Evolutionary conservation across 2,888 invertebrate species (phyloP).

Genomic region (Lycocerus yunnanus): DNA sequence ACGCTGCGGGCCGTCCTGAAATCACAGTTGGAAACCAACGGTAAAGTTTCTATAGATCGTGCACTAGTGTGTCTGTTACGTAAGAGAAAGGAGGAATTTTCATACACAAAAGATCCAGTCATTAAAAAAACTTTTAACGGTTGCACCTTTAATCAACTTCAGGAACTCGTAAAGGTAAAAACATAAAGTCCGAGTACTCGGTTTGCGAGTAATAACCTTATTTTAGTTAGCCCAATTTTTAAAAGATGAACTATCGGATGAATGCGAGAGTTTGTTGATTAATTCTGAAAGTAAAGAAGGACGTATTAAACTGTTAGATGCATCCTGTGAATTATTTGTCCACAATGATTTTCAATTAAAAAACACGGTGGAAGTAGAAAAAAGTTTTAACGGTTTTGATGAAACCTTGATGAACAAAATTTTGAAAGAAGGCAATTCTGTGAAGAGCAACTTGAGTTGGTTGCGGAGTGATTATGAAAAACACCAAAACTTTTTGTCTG

Average conservation of each 20-base stretch:
- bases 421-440: not conserved
- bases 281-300: not conserved
- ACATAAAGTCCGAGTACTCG: not conserved
- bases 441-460: slow-evolving; percentile 13
- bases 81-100: slow-evolving; percentile 35
- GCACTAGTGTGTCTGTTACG: slow-evolving; percentile 35
- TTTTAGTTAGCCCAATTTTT: slow-evolving; percentile 29
- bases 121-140: slow-evolving; percentile 34
- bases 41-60: slow-evolving; percentile 21
- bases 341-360: not conserved
- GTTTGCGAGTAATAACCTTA: not conserved
- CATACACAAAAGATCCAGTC: slow-evolving; percentile 32
- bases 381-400: not conserved
- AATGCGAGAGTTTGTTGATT: not conserved
- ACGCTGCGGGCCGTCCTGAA: slow-evolving; percentile 27
- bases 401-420: not conserved
- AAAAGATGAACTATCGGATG: not conserved
- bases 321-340: not conserved
- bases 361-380: not conserved
- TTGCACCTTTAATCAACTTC: slow-evolving; percentile 31
- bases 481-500: slow-evolving; percentile 37
- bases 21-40: slow-evolving; percentile 17
- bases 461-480: slow-evolving; percentile 22
- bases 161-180: slow-evolving; percentile 27
- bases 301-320: not conserved